Percentiles rank a stretch among this genome's conserved stretches.
Evolutionary conservation across 2,888 invertebrate species (phyloP).

Genomic region (Trilocha varians): DNA sequence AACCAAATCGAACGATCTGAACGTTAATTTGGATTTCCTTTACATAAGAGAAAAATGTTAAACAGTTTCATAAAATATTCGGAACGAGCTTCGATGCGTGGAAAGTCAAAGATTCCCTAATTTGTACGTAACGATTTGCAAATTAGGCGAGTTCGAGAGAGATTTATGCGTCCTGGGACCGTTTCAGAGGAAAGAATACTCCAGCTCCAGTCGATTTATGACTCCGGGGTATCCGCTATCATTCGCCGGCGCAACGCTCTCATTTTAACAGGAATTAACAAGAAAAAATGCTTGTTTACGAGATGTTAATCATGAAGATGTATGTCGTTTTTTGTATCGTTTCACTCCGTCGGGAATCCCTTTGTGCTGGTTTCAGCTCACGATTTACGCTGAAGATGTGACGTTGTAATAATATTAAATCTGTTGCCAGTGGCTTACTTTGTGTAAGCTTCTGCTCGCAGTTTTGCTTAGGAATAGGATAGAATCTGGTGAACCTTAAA

Average conservation of each 20-base stretch:
- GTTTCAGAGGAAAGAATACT: conserved; percentile 9
- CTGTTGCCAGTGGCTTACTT: no score
- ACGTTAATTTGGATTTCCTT: no score
- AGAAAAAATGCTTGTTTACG: not conserved
- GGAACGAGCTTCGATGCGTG: conserved; percentile 4
- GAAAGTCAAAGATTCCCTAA: conserved; percentile 14
- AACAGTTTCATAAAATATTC: not conserved
- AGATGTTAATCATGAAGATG: conserved; percentile 1
- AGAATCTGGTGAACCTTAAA: no score
- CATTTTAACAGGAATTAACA: not conserved
- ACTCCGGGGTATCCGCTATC: not conserved
- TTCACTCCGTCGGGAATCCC: not conserved
- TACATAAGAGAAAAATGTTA: no score
- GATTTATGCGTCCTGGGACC: conserved; percentile 15
- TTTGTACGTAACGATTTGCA: conserved; percentile 24
- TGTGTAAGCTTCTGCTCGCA: no score
- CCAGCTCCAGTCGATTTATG: conserved; percentile 5
- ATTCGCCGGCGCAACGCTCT: not conserved
- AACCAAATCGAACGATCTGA: no score
- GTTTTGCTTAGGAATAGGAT: no score
- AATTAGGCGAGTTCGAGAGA: conserved; percentile 20
- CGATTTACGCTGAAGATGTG: not conserved
- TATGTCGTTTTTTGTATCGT: not conserved
- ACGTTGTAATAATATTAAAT: no score
- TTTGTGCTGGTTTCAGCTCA: not conserved